Evolutionary conservation across 2,113 vertebrate species (phyloP).

Genomic region (Rhagologus leucostigma): DNA sequence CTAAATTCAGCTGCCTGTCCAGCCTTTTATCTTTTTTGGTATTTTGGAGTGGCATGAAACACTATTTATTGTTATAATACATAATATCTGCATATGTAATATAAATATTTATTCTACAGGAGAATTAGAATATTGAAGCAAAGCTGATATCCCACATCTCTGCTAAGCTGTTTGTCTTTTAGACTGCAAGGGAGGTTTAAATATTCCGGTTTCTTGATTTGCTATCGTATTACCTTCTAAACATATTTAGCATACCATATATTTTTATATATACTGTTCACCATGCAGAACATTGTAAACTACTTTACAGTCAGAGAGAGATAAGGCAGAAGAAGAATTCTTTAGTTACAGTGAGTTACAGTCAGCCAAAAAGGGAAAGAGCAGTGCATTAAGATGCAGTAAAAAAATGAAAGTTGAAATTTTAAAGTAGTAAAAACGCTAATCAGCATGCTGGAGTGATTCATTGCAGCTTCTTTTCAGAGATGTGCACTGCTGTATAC

Average conservation of each 20-base stretch:
- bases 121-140: neutral
- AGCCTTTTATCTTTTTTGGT: neutral
- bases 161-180: neutral
- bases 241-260: conserved; percentile 28
- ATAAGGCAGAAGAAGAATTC: conserved; percentile 19
- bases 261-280: conserved; percentile 20
- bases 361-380: conserved; percentile 1
- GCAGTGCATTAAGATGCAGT: conserved; percentile 6
- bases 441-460: conserved; percentile 21
- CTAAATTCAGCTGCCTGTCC: neutral
- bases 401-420: conserved; percentile 25
- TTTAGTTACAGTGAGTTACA: conserved; percentile 7
- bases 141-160: neutral
- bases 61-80: neutral
- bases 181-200: neutral
- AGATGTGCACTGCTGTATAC: neutral
- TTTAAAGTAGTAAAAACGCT: conserved; percentile 39
- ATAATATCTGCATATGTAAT: neutral
- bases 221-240: neutral
- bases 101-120: neutral
- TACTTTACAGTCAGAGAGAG: conserved; percentile 1
- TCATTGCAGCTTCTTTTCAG: neutral
- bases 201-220: conserved; percentile 21
- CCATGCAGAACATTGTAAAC: conserved; percentile 3
- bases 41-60: neutral